Evolutionary conservation across 2,113 vertebrate genomes (phyloP), one percentile per base, ranked within the genome.

Genomic region (Petromus typicus): DNA sequence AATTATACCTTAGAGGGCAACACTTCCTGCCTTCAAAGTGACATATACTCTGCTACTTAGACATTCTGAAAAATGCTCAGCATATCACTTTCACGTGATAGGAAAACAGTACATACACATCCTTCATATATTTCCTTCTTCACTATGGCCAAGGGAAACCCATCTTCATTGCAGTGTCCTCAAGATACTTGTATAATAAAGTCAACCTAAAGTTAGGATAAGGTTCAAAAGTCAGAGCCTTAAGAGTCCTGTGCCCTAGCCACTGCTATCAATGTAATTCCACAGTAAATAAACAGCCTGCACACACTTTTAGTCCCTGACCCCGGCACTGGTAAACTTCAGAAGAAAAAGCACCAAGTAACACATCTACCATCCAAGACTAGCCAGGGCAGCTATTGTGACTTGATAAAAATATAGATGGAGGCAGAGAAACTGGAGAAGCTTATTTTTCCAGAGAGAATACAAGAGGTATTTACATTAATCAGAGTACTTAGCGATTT

Each of bases 391-490:
- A 71, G 82, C 66, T 89, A 16, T 25, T 18, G 2, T 30, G 30
- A 79, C 83, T 18, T 83, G 27, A 75, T 66, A 73, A 93, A 90
- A 93, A 82, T 6, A 7, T 11, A 88, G 43, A 37, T 59, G 81
- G 82, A 91, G 34, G 48, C 0, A 79, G 27, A 93, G 8, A 51
- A 22, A 13, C 94, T 89, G 80, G 37, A 76, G 91, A 97, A 90
- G 0, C 32, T 3, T 25, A n/a, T 32, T 96, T 81, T 94, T 93
- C 96, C 97, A 91, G 90, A 94, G 81, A 95, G 91, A 86, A 95
- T 14, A 89, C 27, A 75, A 80, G 51, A 91, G 84, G 64, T 37
- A 78, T 91, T 97, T 97, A 95, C 83, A 93, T 95, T 96, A 97
- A 89, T 45, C 73, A 67, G 92, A 96, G 81, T 79, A 97, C 90